Evolutionary conservation across 2,113 vertebrate species (phyloP).

Genomic region (Myxocyprinus asiaticus): DNA sequence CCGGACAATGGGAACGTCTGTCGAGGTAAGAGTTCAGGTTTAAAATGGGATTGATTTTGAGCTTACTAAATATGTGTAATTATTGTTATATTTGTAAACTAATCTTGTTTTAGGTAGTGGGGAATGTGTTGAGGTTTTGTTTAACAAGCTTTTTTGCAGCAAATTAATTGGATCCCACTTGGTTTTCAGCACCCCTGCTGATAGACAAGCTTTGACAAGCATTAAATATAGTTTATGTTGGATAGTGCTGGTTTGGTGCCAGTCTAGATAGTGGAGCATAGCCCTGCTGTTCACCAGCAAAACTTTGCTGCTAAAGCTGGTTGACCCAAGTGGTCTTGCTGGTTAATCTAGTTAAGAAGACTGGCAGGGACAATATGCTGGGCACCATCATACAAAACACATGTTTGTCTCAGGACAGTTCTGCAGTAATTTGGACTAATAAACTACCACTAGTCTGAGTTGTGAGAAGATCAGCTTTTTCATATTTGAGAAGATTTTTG

Average conservation of each 20-base stretch:
- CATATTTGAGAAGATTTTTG: constrained; percentile 1
- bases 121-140: no score
- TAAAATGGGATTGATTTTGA: no score
- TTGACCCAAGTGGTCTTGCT: not conserved
- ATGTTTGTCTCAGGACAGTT: not conserved
- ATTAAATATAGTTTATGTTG: no score
- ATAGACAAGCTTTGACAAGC: no score
- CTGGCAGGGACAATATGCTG: not conserved
- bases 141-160: no score
- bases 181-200: no score
- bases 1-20: constrained; percentile 92
- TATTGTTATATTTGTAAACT: no score
- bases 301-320: not conserved
- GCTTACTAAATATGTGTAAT: no score
- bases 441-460: no score
- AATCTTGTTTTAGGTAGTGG: no score
- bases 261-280: not conserved
- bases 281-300: not conserved
- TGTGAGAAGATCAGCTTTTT: constrained; percentile 1
- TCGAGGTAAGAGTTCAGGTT: constrained; percentile 79
- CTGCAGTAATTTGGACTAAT: not conserved
- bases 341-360: not conserved
- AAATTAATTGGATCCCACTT: no score
- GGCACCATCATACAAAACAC: no score
- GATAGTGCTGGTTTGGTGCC: not conserved